phyloP scores from a whole-genome alignment of 2,797 vertebrate species.

The Muscicapa comitata region DNA sequence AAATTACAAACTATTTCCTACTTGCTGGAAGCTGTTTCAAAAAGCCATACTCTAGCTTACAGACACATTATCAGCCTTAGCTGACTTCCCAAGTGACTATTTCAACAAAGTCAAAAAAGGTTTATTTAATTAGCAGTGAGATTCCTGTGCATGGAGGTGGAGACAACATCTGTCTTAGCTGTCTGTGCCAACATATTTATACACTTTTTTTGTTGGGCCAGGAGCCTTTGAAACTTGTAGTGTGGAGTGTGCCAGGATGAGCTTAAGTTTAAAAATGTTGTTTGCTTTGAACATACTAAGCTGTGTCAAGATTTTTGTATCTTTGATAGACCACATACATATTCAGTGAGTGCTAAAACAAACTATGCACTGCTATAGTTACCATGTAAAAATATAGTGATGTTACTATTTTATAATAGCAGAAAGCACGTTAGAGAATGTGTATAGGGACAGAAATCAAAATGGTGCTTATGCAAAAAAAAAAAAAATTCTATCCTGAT shows the following conservation, averaged over 20 bases:
- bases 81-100: neutral
- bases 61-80: neutral
- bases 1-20: neutral
- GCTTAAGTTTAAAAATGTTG: conserved; percentile 11
- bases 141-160: neutral
- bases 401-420: neutral
- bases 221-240: neutral
- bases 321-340: neutral
- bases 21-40: neutral
- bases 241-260: conserved; percentile 1
- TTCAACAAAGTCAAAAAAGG: neutral
- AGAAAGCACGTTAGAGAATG: neutral
- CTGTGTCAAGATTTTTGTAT: conserved; percentile 23
- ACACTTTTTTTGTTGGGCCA: neutral
- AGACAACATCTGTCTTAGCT: conserved; percentile 9
- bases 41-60: neutral
- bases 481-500: neutral
- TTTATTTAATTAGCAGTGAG: conserved; percentile 18
- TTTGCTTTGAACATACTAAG: neutral
- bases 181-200: neutral
- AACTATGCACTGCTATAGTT: conserved; percentile 15
- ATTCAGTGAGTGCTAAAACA: neutral
- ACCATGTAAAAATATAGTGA: neutral
- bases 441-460: neutral
- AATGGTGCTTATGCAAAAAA: neutral